These are phyloP conservation scores for Cariama cristata DNA, from an alignment of 2,113 vertebrate genomes.

Conservation along the genomic window DNA sequence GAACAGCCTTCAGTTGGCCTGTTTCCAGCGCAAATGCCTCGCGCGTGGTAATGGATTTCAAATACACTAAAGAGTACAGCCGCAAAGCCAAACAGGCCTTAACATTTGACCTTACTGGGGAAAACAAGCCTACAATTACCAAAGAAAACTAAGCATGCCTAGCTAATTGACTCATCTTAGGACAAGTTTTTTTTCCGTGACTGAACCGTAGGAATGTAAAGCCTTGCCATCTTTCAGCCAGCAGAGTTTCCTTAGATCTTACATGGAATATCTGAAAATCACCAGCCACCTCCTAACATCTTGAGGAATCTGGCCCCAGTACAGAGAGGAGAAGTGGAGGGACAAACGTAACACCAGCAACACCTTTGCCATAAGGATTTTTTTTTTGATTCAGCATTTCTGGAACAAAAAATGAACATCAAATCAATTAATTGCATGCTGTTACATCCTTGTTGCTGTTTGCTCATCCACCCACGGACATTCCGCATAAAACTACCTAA, in stretches of 20 bases:
- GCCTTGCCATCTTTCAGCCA: conserved; percentile 50
- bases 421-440: not conserved
- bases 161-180: conserved; percentile 78
- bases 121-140: conserved; percentile 77
- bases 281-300: not conserved
- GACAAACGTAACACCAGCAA: not conserved
- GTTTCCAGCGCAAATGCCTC: conserved; percentile 12
- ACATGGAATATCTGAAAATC: conserved; percentile 18
- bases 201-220: conserved; percentile 76
- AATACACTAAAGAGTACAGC: conserved; percentile 42
- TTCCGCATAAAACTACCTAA: conserved; percentile 9
- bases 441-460: not conserved
- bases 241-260: conserved; percentile 45
- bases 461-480: not conserved
- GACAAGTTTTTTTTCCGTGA: conserved; percentile 74
- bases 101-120: conserved; percentile 79
- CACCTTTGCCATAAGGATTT: not conserved
- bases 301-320: not conserved
- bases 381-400: not conserved
- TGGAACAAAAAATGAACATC: not conserved
- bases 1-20: not conserved
- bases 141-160: conserved; percentile 78
- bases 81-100: conserved; percentile 72
- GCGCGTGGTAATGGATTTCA: conserved; percentile 44
- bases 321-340: not conserved